A percentile compares a stretch with the other conserved stretches of the same genome.
Conservation (phyloP, 2,888 invertebrate genomes). For the Aleiodes alternator region DNA sequence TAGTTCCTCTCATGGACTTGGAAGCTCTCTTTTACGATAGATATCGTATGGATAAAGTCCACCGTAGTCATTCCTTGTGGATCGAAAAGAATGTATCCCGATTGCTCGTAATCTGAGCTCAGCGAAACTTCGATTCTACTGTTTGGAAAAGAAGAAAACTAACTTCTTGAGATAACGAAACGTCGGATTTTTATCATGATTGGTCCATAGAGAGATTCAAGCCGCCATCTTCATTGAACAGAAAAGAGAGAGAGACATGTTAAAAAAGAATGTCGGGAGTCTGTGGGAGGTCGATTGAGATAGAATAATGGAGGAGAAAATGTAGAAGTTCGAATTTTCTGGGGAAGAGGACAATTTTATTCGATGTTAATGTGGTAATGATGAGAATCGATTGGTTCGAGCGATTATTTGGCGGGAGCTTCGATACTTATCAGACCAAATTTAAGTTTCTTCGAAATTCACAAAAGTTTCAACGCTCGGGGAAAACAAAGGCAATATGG, state of each 20-base stretch:
- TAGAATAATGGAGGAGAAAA: constrained; percentile 25
- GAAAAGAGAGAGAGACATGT: constrained; percentile 3
- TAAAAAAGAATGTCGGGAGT: constrained; percentile 6
- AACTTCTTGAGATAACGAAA: constrained; percentile 42
- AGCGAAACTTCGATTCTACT: constrained; percentile 45
- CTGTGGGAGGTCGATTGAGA: constrained; percentile 9
- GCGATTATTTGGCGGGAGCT: too few relatives aligned
- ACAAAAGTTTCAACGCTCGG: too few relatives aligned
- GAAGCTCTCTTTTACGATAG: constrained; percentile 12
- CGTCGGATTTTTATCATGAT: constrained; percentile 44
- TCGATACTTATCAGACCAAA: too few relatives aligned
- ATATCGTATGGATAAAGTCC: constrained; percentile 5
- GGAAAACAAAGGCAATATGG: too few relatives aligned
- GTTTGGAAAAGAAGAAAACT: constrained; percentile 30
- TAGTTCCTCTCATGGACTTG: constrained; percentile 28
- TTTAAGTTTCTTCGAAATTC: too few relatives aligned
- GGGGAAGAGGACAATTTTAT: too few relatives aligned
- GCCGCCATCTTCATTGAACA: constrained; percentile 40
- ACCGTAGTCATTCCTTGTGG: constrained; percentile 21
- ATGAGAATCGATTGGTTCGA: too few relatives aligned
- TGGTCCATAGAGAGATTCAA: constrained; percentile 34
- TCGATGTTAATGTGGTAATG: too few relatives aligned
- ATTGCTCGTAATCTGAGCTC: constrained; percentile 46
- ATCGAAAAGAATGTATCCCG: constrained; percentile 42
- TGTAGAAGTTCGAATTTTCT: neutral